Conservation (phyloP, 2,113 vertebrate species). For the Oreochromis niloticus region DNA sequence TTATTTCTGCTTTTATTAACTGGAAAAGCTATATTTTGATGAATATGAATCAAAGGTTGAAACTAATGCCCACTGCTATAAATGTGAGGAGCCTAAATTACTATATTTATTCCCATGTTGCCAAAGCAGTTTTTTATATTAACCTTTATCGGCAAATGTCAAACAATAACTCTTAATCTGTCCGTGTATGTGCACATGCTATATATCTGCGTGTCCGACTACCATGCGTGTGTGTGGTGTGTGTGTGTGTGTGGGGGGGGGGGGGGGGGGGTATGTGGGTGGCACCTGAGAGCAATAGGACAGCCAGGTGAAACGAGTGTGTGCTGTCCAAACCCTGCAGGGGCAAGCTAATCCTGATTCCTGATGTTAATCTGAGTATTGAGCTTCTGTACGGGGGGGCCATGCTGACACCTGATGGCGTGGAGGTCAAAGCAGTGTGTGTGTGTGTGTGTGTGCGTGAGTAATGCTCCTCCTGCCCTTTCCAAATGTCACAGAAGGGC, state of each 20-base stretch:
- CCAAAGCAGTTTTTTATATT: neutral
- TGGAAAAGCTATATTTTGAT: neutral
- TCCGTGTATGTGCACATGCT: neutral
- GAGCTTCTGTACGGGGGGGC: conserved; percentile 35
- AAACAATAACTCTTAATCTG: neutral
- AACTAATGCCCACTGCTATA: neutral
- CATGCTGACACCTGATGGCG: conserved; percentile 53
- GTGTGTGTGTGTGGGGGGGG: neutral
- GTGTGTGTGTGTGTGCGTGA: conserved; percentile 5
- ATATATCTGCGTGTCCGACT: neutral
- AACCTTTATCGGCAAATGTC: neutral
- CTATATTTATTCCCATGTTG: neutral
- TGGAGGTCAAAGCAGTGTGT: conserved; percentile 55
- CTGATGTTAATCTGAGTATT: conserved; percentile 68
- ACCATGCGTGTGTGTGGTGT: neutral
- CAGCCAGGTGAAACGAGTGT: conserved; percentile 51
- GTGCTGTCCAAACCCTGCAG: conserved; percentile 53
- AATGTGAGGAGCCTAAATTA: neutral
- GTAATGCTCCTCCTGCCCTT: conserved; percentile 61
- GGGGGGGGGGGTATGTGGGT: conserved; percentile 5
- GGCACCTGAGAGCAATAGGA: conserved; percentile 4
- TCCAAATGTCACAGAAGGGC: conserved; percentile 70
- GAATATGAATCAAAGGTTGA: neutral
- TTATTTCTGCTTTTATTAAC: conserved; percentile 15
- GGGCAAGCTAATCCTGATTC: conserved; percentile 53